A percentile compares a stretch with the other conserved stretches of the same genome.
Conservation (phyloP, 2,113 vertebrate species). For the Albula goreensis region DNA sequence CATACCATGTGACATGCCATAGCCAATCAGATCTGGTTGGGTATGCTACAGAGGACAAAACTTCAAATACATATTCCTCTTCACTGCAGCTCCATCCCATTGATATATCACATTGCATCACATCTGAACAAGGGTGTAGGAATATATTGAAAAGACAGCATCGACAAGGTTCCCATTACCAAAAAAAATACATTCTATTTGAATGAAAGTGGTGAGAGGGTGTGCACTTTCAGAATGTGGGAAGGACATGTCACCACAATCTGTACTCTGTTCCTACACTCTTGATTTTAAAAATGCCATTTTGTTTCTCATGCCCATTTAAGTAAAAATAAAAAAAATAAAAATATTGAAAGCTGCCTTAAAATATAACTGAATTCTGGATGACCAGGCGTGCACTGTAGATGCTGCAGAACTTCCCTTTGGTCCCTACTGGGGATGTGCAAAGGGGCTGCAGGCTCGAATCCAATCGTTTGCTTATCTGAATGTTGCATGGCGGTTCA, state of each 20-base stretch:
- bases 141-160: too few relatives aligned
- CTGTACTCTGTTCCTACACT: too few relatives aligned
- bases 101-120: background rate
- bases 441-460: slow-evolving; percentile 43
- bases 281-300: too few relatives aligned
- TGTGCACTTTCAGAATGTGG: too few relatives aligned
- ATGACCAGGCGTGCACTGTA: slow-evolving; percentile 71
- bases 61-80: background rate
- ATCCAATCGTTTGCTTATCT: background rate
- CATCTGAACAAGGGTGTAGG: too few relatives aligned
- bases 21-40: background rate
- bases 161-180: too few relatives aligned
- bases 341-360: slow-evolving; percentile 52
- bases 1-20: too few relatives aligned
- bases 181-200: too few relatives aligned
- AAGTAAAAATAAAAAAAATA: background rate
- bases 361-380: slow-evolving; percentile 57
- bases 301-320: background rate
- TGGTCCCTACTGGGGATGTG: slow-evolving; percentile 45
- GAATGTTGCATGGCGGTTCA: background rate
- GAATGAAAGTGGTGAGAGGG: too few relatives aligned
- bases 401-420: slow-evolving; percentile 49
- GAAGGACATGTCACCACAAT: too few relatives aligned
- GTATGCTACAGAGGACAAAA: background rate
- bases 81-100: background rate